These are phyloP conservation scores for Petrocephalus sullivani DNA, from an alignment of 2,797 vertebrate genomes.

Conservation along the genomic window DNA sequence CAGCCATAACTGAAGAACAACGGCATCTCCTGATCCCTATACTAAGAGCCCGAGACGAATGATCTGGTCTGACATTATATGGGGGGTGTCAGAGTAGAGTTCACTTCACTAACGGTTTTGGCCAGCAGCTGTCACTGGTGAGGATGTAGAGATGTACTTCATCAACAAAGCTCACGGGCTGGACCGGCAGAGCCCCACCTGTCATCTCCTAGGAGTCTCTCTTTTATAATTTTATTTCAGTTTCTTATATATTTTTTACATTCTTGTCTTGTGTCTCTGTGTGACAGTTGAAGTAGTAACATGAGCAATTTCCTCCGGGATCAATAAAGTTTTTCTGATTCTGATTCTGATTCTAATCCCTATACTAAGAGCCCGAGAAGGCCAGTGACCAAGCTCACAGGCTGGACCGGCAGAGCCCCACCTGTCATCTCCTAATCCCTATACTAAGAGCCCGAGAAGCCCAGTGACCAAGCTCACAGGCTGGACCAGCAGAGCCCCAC, in stretches of 20 bases:
- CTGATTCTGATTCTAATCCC: not conserved
- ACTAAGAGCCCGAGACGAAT: too few relatives aligned
- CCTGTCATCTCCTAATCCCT: constrained; percentile 56
- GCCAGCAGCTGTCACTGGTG: too few relatives aligned
- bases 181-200: constrained; percentile 63
- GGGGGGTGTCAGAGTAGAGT: too few relatives aligned
- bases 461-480: not conserved
- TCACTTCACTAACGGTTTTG: too few relatives aligned
- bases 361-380: not conserved
- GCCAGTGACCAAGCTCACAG: not conserved
- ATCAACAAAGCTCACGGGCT: not conserved
- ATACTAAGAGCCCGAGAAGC: not conserved
- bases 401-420: constrained; percentile 49
- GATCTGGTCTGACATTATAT: too few relatives aligned
- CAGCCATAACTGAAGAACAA: not conserved
- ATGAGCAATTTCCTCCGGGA: too few relatives aligned
- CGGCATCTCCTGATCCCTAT: not conserved
- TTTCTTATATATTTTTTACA: too few relatives aligned
- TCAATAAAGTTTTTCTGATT: too few relatives aligned
- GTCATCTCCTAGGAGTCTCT: constrained; percentile 38
- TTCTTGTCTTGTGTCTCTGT: too few relatives aligned
- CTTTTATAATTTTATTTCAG: too few relatives aligned
- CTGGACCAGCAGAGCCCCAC: constrained; percentile 57
- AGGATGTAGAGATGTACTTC: too few relatives aligned
- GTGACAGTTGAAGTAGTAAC: too few relatives aligned